These are phyloP conservation scores for Drosophila vallismaia DNA, from an alignment of 2,888 invertebrate genomes.

Conservation along the genomic window DNA sequence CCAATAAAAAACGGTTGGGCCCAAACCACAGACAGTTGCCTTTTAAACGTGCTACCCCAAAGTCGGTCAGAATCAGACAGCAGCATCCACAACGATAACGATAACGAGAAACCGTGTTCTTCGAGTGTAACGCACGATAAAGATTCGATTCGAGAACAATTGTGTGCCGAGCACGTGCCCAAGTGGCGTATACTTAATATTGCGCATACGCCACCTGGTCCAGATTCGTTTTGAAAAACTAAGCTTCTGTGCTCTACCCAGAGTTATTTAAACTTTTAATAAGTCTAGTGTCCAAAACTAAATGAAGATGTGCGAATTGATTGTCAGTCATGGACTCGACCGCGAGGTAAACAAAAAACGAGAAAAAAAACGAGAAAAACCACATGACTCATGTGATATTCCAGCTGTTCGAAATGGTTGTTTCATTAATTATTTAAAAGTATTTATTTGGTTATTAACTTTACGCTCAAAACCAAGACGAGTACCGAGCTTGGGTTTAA, in stretches of 20 bases:
- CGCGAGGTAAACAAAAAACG: slow-evolving; percentile 72
- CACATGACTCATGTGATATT: slow-evolving; percentile 46
- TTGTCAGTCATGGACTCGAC: slow-evolving; percentile 75
- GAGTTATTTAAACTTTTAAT: slow-evolving; percentile 26
- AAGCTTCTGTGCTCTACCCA: too few relatives aligned
- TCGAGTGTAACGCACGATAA: slow-evolving; percentile 28
- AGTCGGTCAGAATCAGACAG: slow-evolving; percentile 38
- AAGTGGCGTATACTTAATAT: slow-evolving; percentile 42
- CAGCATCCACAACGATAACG: neutral
- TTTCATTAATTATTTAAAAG: slow-evolving; percentile 12
- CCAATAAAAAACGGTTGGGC: slow-evolving; percentile 65
- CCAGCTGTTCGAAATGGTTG: slow-evolving; percentile 27
- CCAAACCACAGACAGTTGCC: slow-evolving; percentile 50
- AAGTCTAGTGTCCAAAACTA: slow-evolving; percentile 9
- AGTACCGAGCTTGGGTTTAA: slow-evolving; percentile 8
- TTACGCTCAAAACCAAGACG: slow-evolving; percentile 10
- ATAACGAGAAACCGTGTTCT: neutral
- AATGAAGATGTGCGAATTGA: slow-evolving; percentile 78
- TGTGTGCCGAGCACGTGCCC: slow-evolving; percentile 53
- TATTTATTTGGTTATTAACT: slow-evolving; percentile 20
- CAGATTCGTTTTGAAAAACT: too few relatives aligned
- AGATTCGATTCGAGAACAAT: slow-evolving; percentile 13
- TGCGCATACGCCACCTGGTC: slow-evolving; percentile 32
- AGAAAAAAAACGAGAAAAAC: slow-evolving; percentile 12
- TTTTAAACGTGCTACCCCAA: slow-evolving; percentile 49